Conservation (phyloP, 1,140 invertebrate species). For the Maconellicoccus hirsutus region DNA sequence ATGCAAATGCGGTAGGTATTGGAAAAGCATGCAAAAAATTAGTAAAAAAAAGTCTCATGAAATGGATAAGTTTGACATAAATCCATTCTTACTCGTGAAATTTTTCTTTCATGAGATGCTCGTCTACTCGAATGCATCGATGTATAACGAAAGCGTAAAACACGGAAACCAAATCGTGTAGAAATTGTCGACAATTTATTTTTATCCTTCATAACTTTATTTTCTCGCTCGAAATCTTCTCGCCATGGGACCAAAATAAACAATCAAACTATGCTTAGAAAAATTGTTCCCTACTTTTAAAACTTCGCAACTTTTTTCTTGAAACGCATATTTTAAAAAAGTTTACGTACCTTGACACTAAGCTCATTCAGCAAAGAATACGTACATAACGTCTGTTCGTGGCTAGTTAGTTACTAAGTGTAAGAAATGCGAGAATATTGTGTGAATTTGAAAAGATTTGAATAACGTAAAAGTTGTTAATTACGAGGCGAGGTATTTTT, state of each 20-base stretch:
- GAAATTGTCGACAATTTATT: slow-evolving; percentile 1
- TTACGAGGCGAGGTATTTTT: background rate
- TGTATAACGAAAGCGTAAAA: background rate
- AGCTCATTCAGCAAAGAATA: background rate
- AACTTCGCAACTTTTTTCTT: background rate
- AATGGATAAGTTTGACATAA: background rate
- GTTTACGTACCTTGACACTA: too few relatives aligned
- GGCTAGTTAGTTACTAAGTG: background rate
- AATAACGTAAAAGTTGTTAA: background rate
- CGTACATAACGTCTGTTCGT: background rate
- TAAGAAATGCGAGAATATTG: background rate
- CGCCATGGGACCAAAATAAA: background rate
- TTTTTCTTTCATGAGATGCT: background rate
- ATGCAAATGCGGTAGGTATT: too few relatives aligned
- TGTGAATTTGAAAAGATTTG: background rate
- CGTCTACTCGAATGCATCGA: background rate
- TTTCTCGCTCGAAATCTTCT: background rate
- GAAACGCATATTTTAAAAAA: background rate
- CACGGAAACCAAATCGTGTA: background rate
- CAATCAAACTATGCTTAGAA: background rate
- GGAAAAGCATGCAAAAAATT: background rate
- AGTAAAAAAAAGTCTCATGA: background rate
- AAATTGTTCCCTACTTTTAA: background rate
- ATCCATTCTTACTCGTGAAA: background rate
- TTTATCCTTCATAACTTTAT: background rate